A percentile compares a stretch with the other conserved stretches of the same genome.
These are phyloP conservation scores for Saimiri boliviensis DNA, from an alignment of 2,113 vertebrate species.

Conservation along the genomic window DNA sequence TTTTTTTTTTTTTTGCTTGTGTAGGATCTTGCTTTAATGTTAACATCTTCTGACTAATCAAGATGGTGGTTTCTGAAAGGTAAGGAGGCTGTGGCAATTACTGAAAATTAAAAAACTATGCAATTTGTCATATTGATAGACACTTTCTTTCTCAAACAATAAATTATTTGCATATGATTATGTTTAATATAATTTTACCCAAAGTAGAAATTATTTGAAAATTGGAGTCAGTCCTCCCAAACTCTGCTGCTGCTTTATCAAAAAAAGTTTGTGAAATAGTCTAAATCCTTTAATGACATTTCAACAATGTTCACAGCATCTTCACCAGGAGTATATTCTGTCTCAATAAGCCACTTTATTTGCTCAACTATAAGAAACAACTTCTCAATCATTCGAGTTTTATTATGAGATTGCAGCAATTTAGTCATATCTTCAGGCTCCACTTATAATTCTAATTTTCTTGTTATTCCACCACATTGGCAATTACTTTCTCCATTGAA, in stretches of 20 bases:
- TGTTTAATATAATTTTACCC: background rate
- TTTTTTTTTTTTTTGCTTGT: background rate
- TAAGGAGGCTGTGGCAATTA: background rate
- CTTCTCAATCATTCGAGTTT: background rate
- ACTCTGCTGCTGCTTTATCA: background rate
- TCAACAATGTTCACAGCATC: background rate
- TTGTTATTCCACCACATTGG: background rate
- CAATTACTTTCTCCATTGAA: background rate
- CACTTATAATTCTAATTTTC: background rate
- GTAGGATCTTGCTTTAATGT: background rate
- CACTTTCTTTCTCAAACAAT: background rate
- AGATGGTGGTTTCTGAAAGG: background rate
- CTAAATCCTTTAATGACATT: background rate
- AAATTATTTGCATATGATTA: background rate
- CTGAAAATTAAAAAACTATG: background rate
- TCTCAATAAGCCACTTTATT: background rate
- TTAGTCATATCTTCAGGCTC: background rate
- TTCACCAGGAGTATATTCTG: background rate
- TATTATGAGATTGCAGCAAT: background rate
- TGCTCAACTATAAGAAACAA: background rate
- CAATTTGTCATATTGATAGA: background rate
- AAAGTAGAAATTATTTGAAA: background rate
- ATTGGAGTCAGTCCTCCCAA: background rate
- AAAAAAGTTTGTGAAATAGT: background rate
- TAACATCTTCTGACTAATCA: background rate